phyloP scores from a whole-genome alignment of 2,888 invertebrate genomes.

The Campoletis raptor region DNA sequence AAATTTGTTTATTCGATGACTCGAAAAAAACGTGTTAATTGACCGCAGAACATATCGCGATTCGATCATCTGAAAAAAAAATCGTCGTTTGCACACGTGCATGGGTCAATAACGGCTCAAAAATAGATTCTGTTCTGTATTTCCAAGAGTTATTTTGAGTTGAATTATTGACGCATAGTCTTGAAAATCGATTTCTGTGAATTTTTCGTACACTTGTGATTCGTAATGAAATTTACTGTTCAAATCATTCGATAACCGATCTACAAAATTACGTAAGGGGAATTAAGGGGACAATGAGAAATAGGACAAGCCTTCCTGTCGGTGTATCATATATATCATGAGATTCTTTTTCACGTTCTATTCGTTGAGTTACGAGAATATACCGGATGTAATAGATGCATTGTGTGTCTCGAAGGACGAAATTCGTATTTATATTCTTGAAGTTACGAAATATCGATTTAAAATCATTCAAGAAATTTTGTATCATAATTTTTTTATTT shows the following conservation, averaged over 20 bases:
- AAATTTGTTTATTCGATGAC: background rate
- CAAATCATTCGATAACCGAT: constrained; percentile 47
- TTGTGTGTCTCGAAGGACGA: constrained; percentile 54
- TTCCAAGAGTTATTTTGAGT: background rate
- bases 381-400: constrained; percentile 48
- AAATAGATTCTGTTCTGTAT: constrained; percentile 13
- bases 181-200: constrained; percentile 10
- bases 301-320: constrained; percentile 54
- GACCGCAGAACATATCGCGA: background rate
- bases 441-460: background rate
- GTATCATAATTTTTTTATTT: background rate
- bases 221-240: constrained; percentile 19
- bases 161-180: background rate
- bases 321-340: background rate
- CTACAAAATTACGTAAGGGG: constrained; percentile 40
- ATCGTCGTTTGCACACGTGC: background rate
- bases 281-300: constrained; percentile 34
- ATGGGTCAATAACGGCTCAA: background rate
- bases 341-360: background rate
- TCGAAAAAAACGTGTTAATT: constrained; percentile 36
- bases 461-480: background rate
- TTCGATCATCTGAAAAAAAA: constrained; percentile 41
- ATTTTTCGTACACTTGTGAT: constrained; percentile 14
- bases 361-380: constrained; percentile 32
- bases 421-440: background rate